phyloP scores from a whole-genome alignment of 1,140 invertebrate genomes.

The Phenacoccus solenopsis region DNA sequence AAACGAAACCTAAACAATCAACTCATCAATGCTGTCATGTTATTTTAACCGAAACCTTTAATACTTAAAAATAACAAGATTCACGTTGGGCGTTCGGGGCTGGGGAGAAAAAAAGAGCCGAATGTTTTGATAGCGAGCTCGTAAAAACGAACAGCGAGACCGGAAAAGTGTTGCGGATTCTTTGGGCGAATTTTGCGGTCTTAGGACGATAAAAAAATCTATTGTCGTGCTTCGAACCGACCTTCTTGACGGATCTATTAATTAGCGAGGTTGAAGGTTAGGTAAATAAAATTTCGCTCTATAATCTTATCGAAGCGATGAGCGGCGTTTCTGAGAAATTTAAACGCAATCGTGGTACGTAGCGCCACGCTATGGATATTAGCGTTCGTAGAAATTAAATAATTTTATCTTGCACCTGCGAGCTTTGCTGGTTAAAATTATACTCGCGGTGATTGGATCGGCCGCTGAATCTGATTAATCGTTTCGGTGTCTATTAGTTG shows the following conservation, averaged over 20 bases:
- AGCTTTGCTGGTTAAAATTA: neutral
- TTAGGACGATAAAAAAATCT: neutral
- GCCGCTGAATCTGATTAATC: neutral
- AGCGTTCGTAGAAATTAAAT: neutral
- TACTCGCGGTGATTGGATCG: too few species aligned
- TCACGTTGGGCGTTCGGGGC: neutral
- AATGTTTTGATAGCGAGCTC: neutral
- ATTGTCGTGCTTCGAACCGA: neutral
- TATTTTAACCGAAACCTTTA: neutral
- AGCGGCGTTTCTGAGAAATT: neutral
- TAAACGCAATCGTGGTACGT: neutral
- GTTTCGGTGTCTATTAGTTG: neutral
- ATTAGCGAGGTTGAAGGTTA: constrained; percentile 1
- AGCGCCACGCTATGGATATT: neutral
- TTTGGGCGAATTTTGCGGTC: neutral
- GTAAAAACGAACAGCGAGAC: neutral
- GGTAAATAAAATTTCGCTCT: neutral
- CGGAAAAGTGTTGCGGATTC: neutral
- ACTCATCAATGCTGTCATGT: constrained; percentile 1
- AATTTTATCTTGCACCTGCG: neutral
- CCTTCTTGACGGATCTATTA: neutral
- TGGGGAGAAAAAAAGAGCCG: neutral
- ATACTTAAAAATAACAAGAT: constrained; percentile 3
- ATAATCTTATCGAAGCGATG: neutral
- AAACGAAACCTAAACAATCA: neutral